These are phyloP conservation scores for Drosophila pachea DNA, from an alignment of 1,140 invertebrate genomes.

Conservation along the genomic window DNA sequence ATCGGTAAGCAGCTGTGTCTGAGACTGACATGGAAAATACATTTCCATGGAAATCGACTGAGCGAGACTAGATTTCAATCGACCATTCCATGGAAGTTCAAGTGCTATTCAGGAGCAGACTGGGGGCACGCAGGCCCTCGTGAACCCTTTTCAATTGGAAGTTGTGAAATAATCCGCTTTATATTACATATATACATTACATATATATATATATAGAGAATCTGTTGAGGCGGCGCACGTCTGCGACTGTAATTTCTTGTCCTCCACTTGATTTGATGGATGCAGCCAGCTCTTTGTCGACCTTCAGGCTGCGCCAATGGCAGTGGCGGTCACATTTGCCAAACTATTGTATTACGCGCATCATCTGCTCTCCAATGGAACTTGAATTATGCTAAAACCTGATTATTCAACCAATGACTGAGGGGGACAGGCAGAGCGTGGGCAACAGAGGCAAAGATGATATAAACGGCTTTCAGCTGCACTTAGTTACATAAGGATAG, in stretches of 20 bases:
- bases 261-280: background rate
- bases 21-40: background rate
- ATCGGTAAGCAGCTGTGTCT: background rate
- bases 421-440: background rate
- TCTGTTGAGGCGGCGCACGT: background rate
- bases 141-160: slow-evolving; percentile 28
- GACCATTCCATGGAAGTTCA: slow-evolving; percentile 2
- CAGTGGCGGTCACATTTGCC: background rate
- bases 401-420: background rate
- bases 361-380: slow-evolving; percentile 13
- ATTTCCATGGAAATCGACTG: background rate
- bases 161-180: slow-evolving; percentile 13
- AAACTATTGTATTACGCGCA: slow-evolving; percentile 15
- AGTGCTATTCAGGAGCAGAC: background rate
- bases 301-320: background rate
- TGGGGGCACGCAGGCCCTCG: background rate
- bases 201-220: background rate
- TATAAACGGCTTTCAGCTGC: slow-evolving; percentile 19
- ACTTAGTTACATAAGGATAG: slow-evolving; percentile 52
- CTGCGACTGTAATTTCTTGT: background rate
- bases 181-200: no score
- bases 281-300: background rate
- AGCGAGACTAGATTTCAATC: background rate
- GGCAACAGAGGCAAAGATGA: no score
- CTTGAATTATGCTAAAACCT: slow-evolving; percentile 8